Base-by-base conservation (phyloP, 2,113 vertebrate genomes). In the Xyliphius kryptos region DNA sequence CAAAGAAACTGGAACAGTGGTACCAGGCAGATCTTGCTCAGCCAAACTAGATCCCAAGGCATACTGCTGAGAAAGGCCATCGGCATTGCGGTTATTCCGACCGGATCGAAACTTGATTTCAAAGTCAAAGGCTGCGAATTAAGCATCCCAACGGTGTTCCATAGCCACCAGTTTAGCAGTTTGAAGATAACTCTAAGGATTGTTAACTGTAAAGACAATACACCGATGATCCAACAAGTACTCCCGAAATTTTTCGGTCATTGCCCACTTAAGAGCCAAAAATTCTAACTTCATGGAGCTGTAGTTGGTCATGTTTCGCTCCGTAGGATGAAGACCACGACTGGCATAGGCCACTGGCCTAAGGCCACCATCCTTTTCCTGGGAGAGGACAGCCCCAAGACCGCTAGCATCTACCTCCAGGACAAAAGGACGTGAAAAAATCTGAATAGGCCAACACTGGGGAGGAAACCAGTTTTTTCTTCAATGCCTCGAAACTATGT, bases 321-420 rank as follows among this genome's bases (percentile, higher is more conserved):
- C 40, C 2, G 40, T 41, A 13, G 3, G 40, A 9, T 8, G 40
- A n/a, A 36, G 13, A 10, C 51, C 22, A 4, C 8, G 12, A n/a
- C n/a, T n/a, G n/a, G n/a, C n/a, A n/a, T n/a, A n/a, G n/a, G n/a
- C n/a, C n/a, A 7, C 26, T 54, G 8, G 9, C 56, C n/a, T 57
- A 22, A 1, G n/a, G 56, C 56, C 26, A 9, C 43, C 43, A 2
- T 5, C 3, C 10, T 47, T 40, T 17, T 59, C 20, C 21, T 48
- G 57, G 2, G 43, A 16, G 9, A 60, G 57, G n/a, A 60, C 57
- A 15, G 57, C 15, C n/a, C 41, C 22, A 2, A 60, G 22, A 1
- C 57, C 22, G 6, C 41, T 60, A 7, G 57, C 22, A 17, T 48
- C 57, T 2, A 48, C n/a, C 57, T 60, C 56, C 2, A 48, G 3